phyloP scores from a whole-genome alignment of 2,888 invertebrate genomes.

The Osedax fenrisi region DNA sequence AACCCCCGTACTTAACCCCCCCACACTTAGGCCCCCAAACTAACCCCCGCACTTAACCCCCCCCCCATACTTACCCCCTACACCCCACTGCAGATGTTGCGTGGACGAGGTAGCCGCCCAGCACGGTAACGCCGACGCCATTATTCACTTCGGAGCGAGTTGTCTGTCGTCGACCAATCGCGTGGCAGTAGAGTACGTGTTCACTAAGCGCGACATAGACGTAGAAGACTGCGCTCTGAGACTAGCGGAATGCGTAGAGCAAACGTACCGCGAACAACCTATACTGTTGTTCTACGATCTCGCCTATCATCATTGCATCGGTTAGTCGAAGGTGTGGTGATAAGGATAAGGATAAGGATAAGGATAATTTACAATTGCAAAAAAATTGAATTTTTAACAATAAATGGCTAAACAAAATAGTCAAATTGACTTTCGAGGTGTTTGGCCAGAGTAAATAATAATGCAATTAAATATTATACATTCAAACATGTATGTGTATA shows the following conservation, averaged over 20 bases:
- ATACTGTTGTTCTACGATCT: conserved; percentile 49
- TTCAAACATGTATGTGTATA: too few species aligned
- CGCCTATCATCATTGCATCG: conserved; percentile 39
- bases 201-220: conserved; percentile 55
- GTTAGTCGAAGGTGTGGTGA: conserved; percentile 47
- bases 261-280: conserved; percentile 59
- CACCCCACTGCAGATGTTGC: conserved; percentile 82
- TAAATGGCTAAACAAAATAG: too few species aligned
- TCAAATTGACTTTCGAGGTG: too few species aligned
- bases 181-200: conserved; percentile 59
- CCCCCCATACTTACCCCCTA: too few species aligned
- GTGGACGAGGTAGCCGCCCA: conserved; percentile 77
- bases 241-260: conserved; percentile 55
- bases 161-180: conserved; percentile 66
- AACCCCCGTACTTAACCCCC: too few species aligned
- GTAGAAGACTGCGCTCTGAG: conserved; percentile 54
- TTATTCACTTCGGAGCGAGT: conserved; percentile 80
- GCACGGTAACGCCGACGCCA: conserved; percentile 70
- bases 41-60: too few species aligned
- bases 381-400: too few species aligned
- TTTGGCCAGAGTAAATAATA: too few species aligned
- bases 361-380: too few species aligned
- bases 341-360: too few species aligned
- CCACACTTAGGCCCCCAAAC: too few species aligned
- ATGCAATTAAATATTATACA: too few species aligned